Base-by-base conservation (phyloP, 2,888 invertebrate species). In the Stomorhina lunata region DNA sequence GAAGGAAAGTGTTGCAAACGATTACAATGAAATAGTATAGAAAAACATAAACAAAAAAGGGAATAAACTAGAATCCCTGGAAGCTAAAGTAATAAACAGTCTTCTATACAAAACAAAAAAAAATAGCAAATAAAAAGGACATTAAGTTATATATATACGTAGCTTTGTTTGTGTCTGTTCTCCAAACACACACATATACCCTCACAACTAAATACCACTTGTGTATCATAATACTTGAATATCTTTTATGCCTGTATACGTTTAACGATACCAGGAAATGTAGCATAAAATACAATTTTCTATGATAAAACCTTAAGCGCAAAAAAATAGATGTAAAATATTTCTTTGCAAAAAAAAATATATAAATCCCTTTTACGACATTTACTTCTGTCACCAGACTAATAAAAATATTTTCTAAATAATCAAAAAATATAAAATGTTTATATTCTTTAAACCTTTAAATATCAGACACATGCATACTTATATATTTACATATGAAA, bases 231-330 rank as follows among this genome's bases (percentile, higher is more conserved):
- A n/a, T n/a, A n/a, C n/a, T n/a, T n/a, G n/a, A n/a, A n/a, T n/a
- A n/a, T n/a, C n/a, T n/a, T n/a, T n/a, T n/a, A 40, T n/a, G 37
- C 9, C 17, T 20, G 17, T 4, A 12, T 2, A 25, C 43, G 4
- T 48, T 59, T 71, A 57, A 55, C 40, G 32, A 37, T 65, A 75
- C 15, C 34, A 55, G 75, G 59, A 76, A 76, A 59, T 76, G 66
- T 76, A 50, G 48, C 29, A 15, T 68, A 66, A 68, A 40, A 22
- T 40, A 59, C 27, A 76, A 20, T 66, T 37, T 59, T 40, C 48
- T 57, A 66, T 34, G 37, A 57, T 68, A 48, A 68, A 37, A 57
- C n/a, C n/a, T n/a, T 55, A 55, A 45, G 15, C 37, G 22, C 1
- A 29, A 20, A 22, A 55, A 4, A 7, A 20, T 34, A 32, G 32